Conservation (phyloP, 2,888 invertebrate genomes). For the Resseliella maxima region DNA sequence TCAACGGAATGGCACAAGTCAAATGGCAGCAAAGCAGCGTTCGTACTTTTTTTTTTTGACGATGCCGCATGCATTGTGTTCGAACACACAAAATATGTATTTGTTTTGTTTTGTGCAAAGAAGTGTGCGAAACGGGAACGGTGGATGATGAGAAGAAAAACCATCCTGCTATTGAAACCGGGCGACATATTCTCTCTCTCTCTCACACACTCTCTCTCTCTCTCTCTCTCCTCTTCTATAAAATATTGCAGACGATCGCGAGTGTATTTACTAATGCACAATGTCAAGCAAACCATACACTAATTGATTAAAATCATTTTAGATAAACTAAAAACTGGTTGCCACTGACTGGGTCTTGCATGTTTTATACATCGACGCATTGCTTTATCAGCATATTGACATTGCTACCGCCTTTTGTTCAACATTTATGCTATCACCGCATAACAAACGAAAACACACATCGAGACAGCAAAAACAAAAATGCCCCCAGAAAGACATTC, state of each 20-base stretch:
- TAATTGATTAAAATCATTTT: constrained; percentile 53
- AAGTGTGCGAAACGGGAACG: no score
- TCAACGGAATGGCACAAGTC: constrained; percentile 1
- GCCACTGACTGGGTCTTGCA: not conserved
- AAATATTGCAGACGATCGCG: not conserved
- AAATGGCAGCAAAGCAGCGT: not conserved
- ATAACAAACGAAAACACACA: not conserved
- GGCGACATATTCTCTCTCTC: no score
- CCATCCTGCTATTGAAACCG: not conserved
- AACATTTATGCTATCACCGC: no score
- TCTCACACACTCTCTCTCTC: not conserved
- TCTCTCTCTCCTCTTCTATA: not conserved
- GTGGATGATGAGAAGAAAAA: no score
- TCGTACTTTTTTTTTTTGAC: constrained; percentile 43
- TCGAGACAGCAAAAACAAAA: not conserved
- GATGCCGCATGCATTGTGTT: constrained; percentile 25
- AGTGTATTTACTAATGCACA: not conserved
- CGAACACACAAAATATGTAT: not conserved
- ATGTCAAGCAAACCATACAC: constrained; percentile 47
- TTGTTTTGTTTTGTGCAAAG: no score
- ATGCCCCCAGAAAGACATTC: constrained; percentile 22
- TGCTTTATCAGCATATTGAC: constrained; percentile 34
- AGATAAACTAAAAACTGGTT: constrained; percentile 48
- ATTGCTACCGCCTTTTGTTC: not conserved
- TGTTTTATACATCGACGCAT: constrained; percentile 2